Base-by-base conservation (phyloP, 2,888 invertebrate species). In the Elegia similella region DNA sequence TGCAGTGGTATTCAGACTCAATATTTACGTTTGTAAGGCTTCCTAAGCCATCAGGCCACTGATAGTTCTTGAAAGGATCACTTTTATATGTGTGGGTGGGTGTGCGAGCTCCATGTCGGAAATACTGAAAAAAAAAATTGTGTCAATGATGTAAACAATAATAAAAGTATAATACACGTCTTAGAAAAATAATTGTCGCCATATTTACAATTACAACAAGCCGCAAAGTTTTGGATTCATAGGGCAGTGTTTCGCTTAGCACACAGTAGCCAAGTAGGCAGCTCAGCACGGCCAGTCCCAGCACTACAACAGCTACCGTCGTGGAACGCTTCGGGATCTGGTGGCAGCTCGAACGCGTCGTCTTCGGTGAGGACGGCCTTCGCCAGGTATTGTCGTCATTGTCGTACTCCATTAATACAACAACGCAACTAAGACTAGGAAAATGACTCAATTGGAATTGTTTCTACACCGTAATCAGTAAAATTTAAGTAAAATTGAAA, bases 41-140 rank as follows among this genome's bases (percentile, higher is more conserved):
- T 7, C 97, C 97, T 73, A 94, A 93, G 47, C 98, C 98, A 67
- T 95, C 95, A 5, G 95, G 94, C 98, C 98, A 98, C 55, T 93
- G 90, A 69, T 95, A 93, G 62, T 95, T 92, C 60, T 93, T 93
- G 76, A 96, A 93, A 1, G 96, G 96, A 85, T 98, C 98, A 72
- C 94, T 96, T 12, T 95, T 95, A 78, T 96, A 98, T 1, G 94
- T 93, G 23, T 86, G 81, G 5, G 94, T 93, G 1, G 98, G 98
- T 58, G 95, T 94, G 69, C 97, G 91, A 63, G 96, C 96, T 7
- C 97, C 97, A 91, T 97, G 97, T 6, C 97, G 93, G 78, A 95
- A 96, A 60, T 97, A 72, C 95, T 96, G 79, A 2, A 78, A 82
- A 12, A 15, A 52, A 30, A n/a, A n/a, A n/a, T n/a, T 8, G 15